Evolutionary conservation across 2,113 vertebrate species (phyloP), one percentile per base, ranked within the genome.

Genomic region (Morone chrysops): DNA sequence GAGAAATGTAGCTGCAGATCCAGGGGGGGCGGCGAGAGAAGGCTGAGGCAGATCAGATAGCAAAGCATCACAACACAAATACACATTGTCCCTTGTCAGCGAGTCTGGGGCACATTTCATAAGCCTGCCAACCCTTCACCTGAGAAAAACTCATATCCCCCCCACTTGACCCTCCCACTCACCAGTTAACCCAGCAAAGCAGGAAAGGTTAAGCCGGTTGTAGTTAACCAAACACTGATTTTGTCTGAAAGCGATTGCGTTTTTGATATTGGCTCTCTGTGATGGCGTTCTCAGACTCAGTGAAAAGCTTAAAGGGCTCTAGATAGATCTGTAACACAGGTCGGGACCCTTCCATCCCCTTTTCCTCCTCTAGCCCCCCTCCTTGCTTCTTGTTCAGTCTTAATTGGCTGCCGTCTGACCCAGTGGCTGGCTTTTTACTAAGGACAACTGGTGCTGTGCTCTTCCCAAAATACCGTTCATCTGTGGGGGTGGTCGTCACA

Each of bases 341-440:
- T 90, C 91, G 82, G 41, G 72, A 81, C 88, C 86, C 25, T 14
- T 83, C 69, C 74, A 53, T 31, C 80, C 68, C 66, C 70, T 53
- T 54, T 13, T 36, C 13, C 6, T 48, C 18, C 62, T 41, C 40
- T 41, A 10, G 3, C 53, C 47, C 47, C 17, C 31, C 47, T 70
- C 54, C 70, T 63, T 18, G 17, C 78, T 56, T 81, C 90, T 75
- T 75, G 90, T 89, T 88, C 83, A 60, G 53, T 80, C 82, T 92
- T 93, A 94, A 94, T 94, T 94, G 90, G 90, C 81, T 88, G 90
- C 90, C 86, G 85, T 89, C 79, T 93, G 92, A 93, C 91, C 91
- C 71, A 31, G 43, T 73, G 57, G 82, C 70, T 69, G 56, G 59
- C 78, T 87, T 83, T 87, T 88, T 87, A 70, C 74, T 77, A 76